phyloP scores from a whole-genome alignment of 2,113 vertebrate species.

The Pseudorectes ferrugineus region DNA sequence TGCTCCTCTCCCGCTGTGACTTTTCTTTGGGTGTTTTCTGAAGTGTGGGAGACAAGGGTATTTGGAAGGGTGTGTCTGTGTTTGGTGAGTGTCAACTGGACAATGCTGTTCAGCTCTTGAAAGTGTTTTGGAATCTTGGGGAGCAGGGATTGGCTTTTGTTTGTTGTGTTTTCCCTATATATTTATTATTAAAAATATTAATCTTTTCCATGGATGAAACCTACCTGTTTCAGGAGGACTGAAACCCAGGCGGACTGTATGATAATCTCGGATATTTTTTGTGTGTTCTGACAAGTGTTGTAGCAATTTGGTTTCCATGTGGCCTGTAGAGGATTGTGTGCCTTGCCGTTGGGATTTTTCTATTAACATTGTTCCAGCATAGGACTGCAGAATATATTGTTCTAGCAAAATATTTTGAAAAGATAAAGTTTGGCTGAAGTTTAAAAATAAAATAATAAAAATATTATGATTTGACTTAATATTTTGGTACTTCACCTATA shows the following conservation, averaged over 20 bases:
- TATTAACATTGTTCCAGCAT: rapidly evolving
- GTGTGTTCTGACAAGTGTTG: not conserved
- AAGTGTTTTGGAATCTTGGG: not conserved
- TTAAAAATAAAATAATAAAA: not conserved
- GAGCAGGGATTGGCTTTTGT: not conserved
- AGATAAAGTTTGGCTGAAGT: not conserved
- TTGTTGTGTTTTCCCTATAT: not conserved
- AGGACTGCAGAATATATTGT: not conserved
- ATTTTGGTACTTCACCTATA: not conserved
- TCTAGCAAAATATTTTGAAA: not conserved
- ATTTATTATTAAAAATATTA: not conserved
- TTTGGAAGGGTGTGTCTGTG: not conserved
- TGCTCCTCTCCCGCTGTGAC: not conserved
- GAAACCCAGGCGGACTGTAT: not conserved
- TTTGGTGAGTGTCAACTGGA: not conserved
- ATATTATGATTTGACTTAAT: not conserved
- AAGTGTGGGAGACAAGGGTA: not conserved
- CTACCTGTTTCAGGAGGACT: not conserved
- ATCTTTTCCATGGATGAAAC: not conserved
- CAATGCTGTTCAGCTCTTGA: not conserved
- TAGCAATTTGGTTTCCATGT: not conserved
- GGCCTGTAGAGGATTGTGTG: not conserved
- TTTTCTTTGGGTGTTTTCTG: not conserved
- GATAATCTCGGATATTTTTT: not conserved
- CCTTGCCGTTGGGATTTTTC: not conserved